Base-by-base conservation (phyloP, 2,888 invertebrate genomes). In the Siphlonurus alternatus region DNA sequence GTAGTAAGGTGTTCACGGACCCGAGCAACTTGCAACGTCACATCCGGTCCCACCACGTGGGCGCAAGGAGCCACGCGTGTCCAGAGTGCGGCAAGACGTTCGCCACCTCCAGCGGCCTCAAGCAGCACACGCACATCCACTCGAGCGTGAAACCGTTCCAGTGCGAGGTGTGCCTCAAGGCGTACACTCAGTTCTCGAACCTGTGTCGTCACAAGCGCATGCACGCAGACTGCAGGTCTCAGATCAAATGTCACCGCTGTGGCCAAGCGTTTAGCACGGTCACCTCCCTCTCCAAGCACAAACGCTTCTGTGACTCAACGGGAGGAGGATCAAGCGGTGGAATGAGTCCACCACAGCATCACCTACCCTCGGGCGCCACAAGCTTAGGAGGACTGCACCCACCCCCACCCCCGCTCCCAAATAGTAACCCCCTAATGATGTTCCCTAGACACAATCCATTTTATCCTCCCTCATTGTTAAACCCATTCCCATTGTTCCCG, bases 111-210 rank as follows among this genome's bases (percentile, higher is more conserved):
- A 95, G 95, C 69, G 99, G 99, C 53, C 83, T 99, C 64, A 99
- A 99, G 77, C 99, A 99, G 76, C 98, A 99, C 79, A 94, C 95
- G 38, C 98, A 99, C 79, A 99, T 99, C 72, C 98, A 99, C 81
- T 93, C 93, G 73, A 93, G 93, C 73, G 89, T 96, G 69, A 99
- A 99, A 77, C 98, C 98, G 2, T 98, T 97, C 79, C 89, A 88
- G 82, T 95, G 94, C 78, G 91, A 91, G 75, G 93, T 96, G 69
- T 99, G 99, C 80, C 88, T 89, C 74, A 99, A 99, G 82, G 88
- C 95, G 10, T 99, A 99, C 80, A 99, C 99, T 2, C 99, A 99
- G 79, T 99, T 99, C 77, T 98, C 97, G 53, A 99, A 99, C 76
- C 82, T 99, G 73, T 99, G 99, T 75, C 89, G 99, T n/a, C 99